A percentile compares a stretch with the other conserved stretches of the same genome.
Evolutionary conservation across 2,113 vertebrate genomes (phyloP).

Genomic region (Lipophrys pholis): DNA sequence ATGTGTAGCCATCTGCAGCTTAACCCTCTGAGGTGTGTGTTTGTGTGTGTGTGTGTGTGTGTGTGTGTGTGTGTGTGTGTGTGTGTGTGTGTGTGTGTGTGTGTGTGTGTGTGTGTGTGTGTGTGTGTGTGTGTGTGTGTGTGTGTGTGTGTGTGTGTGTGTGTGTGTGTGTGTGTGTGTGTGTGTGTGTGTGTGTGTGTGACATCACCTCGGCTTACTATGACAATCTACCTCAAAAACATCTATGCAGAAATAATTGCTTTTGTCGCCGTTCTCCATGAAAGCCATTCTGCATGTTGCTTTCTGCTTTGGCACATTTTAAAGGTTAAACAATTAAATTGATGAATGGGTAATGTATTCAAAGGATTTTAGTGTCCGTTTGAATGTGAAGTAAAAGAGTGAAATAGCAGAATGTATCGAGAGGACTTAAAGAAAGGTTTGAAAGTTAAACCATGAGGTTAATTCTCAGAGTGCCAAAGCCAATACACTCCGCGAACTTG

Average conservation of each 20-base stretch:
- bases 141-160: conserved; percentile 10
- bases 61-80: conserved; percentile 12
- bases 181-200: conserved; percentile 15
- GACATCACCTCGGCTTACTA: no score
- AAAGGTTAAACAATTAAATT: no score
- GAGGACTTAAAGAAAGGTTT: not conserved
- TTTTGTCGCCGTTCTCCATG: no score
- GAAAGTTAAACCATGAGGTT: not conserved
- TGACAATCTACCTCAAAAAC: not conserved
- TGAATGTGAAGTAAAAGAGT: not conserved
- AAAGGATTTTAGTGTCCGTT: no score
- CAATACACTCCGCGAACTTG: not conserved
- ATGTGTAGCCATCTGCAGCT: no score
- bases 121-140: conserved; percentile 8
- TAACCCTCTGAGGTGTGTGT: not conserved
- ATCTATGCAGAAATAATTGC: no score
- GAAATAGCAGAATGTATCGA: not conserved
- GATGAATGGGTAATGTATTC: no score
- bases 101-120: conserved; percentile 29
- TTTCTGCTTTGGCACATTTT: no score
- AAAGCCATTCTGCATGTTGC: no score
- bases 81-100: conserved; percentile 21
- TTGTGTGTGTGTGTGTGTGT: conserved; percentile 3
- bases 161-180: conserved; percentile 14
- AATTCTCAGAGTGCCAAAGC: no score